Base-by-base conservation (phyloP, 2,888 invertebrate species). In the Pammene fasciana region DNA sequence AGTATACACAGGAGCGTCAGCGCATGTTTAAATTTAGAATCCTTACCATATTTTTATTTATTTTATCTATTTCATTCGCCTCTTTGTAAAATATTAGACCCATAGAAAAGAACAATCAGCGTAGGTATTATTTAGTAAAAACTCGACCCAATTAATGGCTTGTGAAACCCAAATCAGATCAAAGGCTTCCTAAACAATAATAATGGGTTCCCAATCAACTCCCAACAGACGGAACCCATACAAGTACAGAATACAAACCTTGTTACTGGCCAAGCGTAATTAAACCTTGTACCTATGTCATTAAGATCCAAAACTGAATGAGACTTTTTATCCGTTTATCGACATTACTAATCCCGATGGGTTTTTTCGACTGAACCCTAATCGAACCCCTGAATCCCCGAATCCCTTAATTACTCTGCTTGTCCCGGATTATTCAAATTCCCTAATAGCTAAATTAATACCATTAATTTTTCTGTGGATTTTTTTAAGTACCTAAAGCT, bases 351-450 rank as follows among this genome's bases (percentile, higher is more conserved):
- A 62, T 62, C 41, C 41, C 50, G 13, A 38, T 38, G 18, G 62
- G 52, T 41, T 60, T 46, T 60, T 41, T 11, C 62, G n/a, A 48
- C 62, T 38, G 50, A 52, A 14, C 46, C 46, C 59, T 9, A 26
- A 54, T 70, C 68, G 59, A 54, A 59, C 45, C 45, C 59, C n/a
- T 26, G 26, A 59, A 65, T 54, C n/a, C 54, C 45, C 57, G 73
- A 73, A 74, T 75, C 72, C 70, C 67, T 71, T 74, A 73, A 76
- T 78, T 75, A 65, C 62, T 64, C 48, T 71, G 67, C 72, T 73
- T 71, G 16, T 73, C 67, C 70, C 72, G 62, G 52, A 68, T 62
- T 62, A 62, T 46, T 52, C 54, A 43, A 65, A 59, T 65, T 46
- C n/a, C 50, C 14, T 16, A n/a, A 50, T 50, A 5, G 52, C 34